Evolutionary conservation across 2,888 invertebrate species (phyloP).

Genomic region (Alloscopus bannaensis): DNA sequence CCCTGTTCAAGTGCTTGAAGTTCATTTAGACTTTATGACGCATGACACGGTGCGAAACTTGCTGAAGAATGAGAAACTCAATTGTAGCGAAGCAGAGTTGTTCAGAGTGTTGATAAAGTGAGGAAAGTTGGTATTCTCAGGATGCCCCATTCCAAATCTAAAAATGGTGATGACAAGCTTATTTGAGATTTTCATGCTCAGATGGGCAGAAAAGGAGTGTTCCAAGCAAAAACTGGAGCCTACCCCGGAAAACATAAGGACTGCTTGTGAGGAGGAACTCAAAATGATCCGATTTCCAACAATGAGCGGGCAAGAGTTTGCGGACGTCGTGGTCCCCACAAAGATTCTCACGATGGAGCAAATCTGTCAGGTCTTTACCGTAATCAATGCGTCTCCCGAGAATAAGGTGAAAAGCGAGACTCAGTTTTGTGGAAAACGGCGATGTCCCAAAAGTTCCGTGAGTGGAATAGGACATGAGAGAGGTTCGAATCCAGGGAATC

Average conservation of each 20-base stretch:
- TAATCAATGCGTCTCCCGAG: constrained; percentile 62
- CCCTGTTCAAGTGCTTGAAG: constrained; percentile 59
- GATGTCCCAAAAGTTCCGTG: too few species aligned
- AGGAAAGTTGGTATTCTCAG: neutral
- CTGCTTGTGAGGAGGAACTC: constrained; percentile 50
- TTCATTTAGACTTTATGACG: constrained; percentile 58
- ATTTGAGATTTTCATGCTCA: constrained; percentile 43
- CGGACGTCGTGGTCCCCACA: constrained; percentile 67
- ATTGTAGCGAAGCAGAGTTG: constrained; percentile 65
- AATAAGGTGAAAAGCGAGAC: constrained; percentile 18
- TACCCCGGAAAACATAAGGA: constrained; percentile 63
- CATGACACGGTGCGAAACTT: constrained; percentile 57
- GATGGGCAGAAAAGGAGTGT: constrained; percentile 69
- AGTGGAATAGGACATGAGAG: too few species aligned
- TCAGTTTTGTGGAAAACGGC: constrained; percentile 3
- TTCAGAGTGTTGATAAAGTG: constrained; percentile 63
- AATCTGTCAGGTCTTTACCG: constrained; percentile 63
- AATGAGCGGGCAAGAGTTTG: constrained; percentile 62
- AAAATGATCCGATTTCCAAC: constrained; percentile 67
- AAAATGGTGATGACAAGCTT: too few species aligned
- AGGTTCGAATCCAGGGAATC: too few species aligned
- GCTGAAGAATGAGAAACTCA: constrained; percentile 65
- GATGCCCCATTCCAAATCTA: constrained; percentile 11
- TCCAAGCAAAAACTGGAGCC: constrained; percentile 45
- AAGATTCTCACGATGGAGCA: constrained; percentile 66